These are phyloP conservation scores for Adrianichthys oophorus DNA, from an alignment of 2,797 vertebrate species.

Conservation along the genomic window DNA sequence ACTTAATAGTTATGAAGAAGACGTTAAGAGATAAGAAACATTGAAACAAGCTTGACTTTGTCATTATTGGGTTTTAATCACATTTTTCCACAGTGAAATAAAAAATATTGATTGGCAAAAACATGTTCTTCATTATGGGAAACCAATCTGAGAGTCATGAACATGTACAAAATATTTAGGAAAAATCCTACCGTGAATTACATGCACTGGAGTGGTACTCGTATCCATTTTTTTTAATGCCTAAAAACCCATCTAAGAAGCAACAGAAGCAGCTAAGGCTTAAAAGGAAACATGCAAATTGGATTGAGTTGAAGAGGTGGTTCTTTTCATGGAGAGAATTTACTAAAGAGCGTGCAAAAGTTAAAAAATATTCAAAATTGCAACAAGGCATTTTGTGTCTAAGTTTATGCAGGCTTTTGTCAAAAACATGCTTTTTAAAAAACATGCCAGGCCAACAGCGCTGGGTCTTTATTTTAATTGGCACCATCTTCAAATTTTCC, in stretches of 20 bases:
- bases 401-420: conserved; percentile 19
- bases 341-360: not conserved
- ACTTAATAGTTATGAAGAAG: too few species aligned
- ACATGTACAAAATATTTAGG: not conserved
- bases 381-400: conserved; percentile 18
- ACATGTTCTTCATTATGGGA: too few species aligned
- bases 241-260: conserved; percentile 13
- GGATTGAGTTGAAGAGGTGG: conserved; percentile 10
- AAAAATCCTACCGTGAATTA: not conserved
- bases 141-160: too few species aligned
- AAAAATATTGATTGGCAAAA: too few species aligned
- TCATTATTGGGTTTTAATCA: too few species aligned
- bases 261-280: conserved; percentile 9
- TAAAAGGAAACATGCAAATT: conserved; percentile 18
- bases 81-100: too few species aligned
- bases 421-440: conserved; percentile 18
- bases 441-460: conserved; percentile 33
- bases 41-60: too few species aligned
- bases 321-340: not conserved
- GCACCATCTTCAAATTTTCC: conserved; percentile 41
- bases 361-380: conserved; percentile 34
- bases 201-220: not conserved
- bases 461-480: conserved; percentile 44
- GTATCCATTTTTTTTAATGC: conserved; percentile 10
- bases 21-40: too few species aligned